These are phyloP conservation scores for Ammospiza nelsoni DNA, from an alignment of 2,113 vertebrate species.

Conservation along the genomic window DNA sequence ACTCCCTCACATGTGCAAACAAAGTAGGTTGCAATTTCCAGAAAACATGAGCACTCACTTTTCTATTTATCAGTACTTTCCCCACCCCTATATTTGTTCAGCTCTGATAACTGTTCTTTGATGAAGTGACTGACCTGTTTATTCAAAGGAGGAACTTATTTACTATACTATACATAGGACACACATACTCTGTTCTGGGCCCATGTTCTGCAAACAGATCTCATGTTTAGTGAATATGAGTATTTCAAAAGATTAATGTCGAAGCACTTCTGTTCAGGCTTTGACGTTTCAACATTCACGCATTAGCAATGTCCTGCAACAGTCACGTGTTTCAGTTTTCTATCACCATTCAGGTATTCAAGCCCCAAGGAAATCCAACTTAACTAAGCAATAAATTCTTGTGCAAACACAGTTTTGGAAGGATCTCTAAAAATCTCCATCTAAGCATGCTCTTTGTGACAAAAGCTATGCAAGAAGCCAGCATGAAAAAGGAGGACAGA, in stretches of 20 bases:
- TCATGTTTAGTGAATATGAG: background rate
- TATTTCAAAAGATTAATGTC: background rate
- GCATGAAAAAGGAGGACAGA: background rate
- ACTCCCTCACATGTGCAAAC: background rate
- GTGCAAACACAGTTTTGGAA: background rate
- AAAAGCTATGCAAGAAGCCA: background rate
- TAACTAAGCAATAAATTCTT: background rate
- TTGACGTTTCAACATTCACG: background rate
- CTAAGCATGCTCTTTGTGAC: background rate
- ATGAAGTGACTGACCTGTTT: constrained; percentile 18
- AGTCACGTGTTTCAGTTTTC: background rate
- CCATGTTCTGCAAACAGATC: background rate
- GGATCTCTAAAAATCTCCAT: background rate
- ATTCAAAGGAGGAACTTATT: background rate
- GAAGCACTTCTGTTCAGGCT: background rate
- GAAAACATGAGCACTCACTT: background rate
- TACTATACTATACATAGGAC: background rate
- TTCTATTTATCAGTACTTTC: constrained; percentile 33
- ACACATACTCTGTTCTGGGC: background rate
- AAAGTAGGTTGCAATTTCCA: background rate
- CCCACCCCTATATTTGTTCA: constrained; percentile 28
- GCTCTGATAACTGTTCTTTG: constrained; percentile 34
- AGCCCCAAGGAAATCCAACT: background rate
- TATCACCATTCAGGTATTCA: background rate
- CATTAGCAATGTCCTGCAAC: background rate